Conservation (phyloP, 2,888 invertebrate species). For the Pecten maximus region DNA sequence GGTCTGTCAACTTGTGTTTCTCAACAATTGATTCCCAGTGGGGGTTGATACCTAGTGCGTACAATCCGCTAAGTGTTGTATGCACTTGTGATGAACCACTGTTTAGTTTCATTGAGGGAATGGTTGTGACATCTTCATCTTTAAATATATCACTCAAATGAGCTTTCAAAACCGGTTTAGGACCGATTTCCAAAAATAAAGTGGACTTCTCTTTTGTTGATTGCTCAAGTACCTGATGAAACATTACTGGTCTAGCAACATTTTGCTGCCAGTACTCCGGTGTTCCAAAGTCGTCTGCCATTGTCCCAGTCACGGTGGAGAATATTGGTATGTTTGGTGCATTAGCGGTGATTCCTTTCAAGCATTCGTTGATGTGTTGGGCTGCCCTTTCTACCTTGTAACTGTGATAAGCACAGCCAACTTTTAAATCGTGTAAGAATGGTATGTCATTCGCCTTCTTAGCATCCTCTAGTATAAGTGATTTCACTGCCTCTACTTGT, state of each 20-base stretch:
- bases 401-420: slow-evolving; percentile 47
- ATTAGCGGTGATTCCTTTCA: neutral
- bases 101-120: neutral
- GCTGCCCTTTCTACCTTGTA: slow-evolving; percentile 37
- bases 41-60: neutral
- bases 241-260: slow-evolving; percentile 40
- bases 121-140: neutral
- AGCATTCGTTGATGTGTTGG: neutral
- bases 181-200: slow-evolving; percentile 50
- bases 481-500: neutral
- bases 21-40: neutral
- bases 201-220: neutral
- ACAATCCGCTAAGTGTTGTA: neutral
- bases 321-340: neutral
- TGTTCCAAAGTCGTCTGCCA: slow-evolving; percentile 39
- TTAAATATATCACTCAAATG: slow-evolving; percentile 41
- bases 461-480: neutral
- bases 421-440: slow-evolving; percentile 9
- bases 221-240: slow-evolving; percentile 38
- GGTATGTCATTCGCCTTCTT: neutral
- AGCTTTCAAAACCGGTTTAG: slow-evolving; percentile 40
- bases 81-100: neutral
- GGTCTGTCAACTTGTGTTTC: neutral
- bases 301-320: slow-evolving; percentile 48
- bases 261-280: slow-evolving; percentile 48